phyloP scores from a whole-genome alignment of 2,888 invertebrate genomes.

The Lathronympha strigana region DNA sequence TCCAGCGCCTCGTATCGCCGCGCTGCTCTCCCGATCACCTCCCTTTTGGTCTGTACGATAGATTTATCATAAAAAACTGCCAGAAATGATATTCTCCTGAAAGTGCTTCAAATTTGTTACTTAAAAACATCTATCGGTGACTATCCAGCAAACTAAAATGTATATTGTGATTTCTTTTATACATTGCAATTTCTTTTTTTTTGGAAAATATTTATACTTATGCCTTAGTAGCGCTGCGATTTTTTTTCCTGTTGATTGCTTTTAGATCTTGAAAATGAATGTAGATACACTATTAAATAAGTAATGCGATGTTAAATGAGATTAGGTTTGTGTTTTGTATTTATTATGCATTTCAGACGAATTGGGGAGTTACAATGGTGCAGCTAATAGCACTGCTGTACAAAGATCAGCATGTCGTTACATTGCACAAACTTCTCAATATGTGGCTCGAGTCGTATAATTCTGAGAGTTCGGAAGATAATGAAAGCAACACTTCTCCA shows the following conservation, averaged over 20 bases:
- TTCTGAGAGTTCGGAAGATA: slow-evolving; percentile 91
- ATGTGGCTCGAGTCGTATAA: slow-evolving; percentile 89
- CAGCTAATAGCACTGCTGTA: slow-evolving; percentile 90
- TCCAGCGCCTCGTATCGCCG: not conserved
- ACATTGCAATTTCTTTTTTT: too few species aligned
- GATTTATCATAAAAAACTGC: slow-evolving; percentile 13
- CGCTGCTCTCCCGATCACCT: slow-evolving; percentile 2
- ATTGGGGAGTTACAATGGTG: slow-evolving; percentile 90
- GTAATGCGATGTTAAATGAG: slow-evolving; percentile 45
- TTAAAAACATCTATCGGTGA: too few species aligned
- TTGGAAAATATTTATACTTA: slow-evolving; percentile 4
- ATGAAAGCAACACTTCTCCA: slow-evolving; percentile 91
- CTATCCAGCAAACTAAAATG: too few species aligned
- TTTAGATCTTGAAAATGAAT: not conserved
- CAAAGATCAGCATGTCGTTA: slow-evolving; percentile 90
- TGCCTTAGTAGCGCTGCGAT: not conserved
- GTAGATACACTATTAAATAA: not conserved
- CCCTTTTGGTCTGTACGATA: slow-evolving; percentile 29
- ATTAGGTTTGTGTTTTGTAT: slow-evolving; percentile 65
- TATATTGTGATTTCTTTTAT: too few species aligned
- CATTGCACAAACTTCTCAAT: slow-evolving; percentile 88
- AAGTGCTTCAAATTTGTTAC: not conserved
- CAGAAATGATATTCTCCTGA: slow-evolving; percentile 4
- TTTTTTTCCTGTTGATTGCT: slow-evolving; percentile 28
- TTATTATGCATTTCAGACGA: slow-evolving; percentile 74